These are phyloP conservation scores for Chromoteleia sp. DNA, from an alignment of 2,888 invertebrate genomes.

Conservation along the genomic window DNA sequence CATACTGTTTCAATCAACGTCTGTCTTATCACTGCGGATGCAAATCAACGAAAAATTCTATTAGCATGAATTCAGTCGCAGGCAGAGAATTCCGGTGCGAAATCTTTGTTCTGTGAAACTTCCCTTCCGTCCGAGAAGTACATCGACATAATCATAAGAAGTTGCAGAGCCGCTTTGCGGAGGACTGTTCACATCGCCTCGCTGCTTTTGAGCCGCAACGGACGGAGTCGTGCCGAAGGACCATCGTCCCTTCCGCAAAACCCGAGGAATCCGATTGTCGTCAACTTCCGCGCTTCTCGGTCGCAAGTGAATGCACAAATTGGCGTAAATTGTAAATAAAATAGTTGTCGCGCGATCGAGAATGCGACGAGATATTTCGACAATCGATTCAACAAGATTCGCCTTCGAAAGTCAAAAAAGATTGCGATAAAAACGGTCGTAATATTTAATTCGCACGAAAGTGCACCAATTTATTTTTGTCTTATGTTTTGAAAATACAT, in stretches of 20 bases:
- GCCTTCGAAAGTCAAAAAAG: too few species aligned
- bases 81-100: background rate
- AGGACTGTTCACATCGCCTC: constrained; percentile 36
- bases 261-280: constrained; percentile 32
- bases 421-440: too few species aligned
- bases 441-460: too few species aligned
- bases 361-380: too few species aligned
- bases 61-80: too few species aligned
- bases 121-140: constrained; percentile 61
- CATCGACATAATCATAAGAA: constrained; percentile 62
- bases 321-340: constrained; percentile 9
- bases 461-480: too few species aligned
- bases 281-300: constrained; percentile 18
- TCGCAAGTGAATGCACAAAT: constrained; percentile 24
- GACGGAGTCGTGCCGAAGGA: constrained; percentile 5
- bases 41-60: too few species aligned
- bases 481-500: too few species aligned
- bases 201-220: constrained; percentile 21
- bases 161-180: constrained; percentile 57
- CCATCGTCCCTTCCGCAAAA: background rate
- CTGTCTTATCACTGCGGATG: too few species aligned
- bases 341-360: background rate
- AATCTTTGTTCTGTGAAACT: constrained; percentile 35
- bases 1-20: too few species aligned
- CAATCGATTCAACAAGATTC: too few species aligned